Conservation (phyloP, 2,888 invertebrate genomes). For the Magallana nippona region DNA sequence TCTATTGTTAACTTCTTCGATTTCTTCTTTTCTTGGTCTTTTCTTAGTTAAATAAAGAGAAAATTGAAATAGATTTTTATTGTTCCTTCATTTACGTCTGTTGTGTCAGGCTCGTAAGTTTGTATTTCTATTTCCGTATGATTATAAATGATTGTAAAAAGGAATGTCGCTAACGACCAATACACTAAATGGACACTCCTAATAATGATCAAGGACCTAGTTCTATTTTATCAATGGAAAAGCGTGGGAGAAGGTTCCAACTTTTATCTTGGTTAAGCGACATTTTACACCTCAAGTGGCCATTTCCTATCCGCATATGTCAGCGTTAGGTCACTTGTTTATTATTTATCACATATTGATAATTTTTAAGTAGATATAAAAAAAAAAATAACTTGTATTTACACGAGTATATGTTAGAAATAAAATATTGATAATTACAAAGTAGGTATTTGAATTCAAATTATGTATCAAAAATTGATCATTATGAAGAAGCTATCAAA, state of each 20-base stretch:
- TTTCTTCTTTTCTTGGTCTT: conserved; percentile 3
- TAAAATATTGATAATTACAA: no score
- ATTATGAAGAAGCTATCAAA: no score
- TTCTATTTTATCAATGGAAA: conserved; percentile 9
- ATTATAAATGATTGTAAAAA: neutral
- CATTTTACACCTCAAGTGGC: conserved; percentile 15
- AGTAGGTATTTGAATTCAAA: no score
- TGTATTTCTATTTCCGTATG: neutral
- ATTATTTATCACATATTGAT: neutral
- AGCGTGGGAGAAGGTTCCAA: conserved; percentile 19
- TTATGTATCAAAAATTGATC: no score
- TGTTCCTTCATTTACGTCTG: conserved; percentile 6
- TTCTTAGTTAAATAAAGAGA: neutral
- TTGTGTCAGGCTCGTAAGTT: neutral
- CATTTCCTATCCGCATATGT: neutral
- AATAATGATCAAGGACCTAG: neutral
- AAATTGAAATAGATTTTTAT: conserved; percentile 2
- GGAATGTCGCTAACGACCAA: neutral
- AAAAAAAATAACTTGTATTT: no score
- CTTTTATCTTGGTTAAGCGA: neutral
- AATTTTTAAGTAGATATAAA: neutral
- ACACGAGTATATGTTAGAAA: no score
- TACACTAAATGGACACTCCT: neutral
- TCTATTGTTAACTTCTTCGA: neutral
- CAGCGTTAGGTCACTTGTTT: neutral